These are phyloP conservation scores for Calosoma granatense DNA, from an alignment of 1,140 invertebrate species.

Conservation along the genomic window DNA sequence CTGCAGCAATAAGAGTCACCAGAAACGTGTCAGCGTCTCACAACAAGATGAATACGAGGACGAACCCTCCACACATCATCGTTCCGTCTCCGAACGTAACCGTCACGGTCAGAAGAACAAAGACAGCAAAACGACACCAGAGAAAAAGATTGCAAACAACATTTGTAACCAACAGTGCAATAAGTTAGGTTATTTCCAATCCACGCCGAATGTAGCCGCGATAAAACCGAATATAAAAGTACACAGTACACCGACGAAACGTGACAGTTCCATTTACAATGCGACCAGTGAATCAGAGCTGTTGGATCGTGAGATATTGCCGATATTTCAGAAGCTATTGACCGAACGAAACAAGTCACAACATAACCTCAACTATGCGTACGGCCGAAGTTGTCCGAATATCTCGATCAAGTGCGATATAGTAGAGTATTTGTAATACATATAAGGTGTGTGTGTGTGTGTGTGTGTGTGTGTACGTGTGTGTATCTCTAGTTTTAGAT, in stretches of 20 bases:
- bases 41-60: background rate
- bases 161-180: conserved; percentile 35
- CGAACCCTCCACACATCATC: conserved; percentile 25
- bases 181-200: conserved; percentile 47
- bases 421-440: conserved; percentile 74
- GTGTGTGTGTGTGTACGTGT: no score
- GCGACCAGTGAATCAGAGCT: conserved; percentile 76
- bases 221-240: conserved; percentile 27
- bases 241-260: conserved; percentile 28
- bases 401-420: conserved; percentile 94
- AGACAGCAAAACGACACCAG: conserved; percentile 25
- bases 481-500: no score
- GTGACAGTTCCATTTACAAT: conserved; percentile 51
- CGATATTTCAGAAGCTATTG: conserved; percentile 82
- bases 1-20: conserved; percentile 22
- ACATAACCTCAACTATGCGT: conserved; percentile 53
- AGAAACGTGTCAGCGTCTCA: conserved; percentile 18
- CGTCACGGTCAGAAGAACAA: conserved; percentile 18
- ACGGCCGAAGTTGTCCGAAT: conserved; percentile 82
- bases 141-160: conserved; percentile 12
- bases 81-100: conserved; percentile 31
- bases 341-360: conserved; percentile 66
- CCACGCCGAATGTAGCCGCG: conserved; percentile 47
- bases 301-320: conserved; percentile 70
- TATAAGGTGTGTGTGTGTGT: no score